A percentile compares a stretch with the other conserved stretches of the same genome.
Evolutionary conservation across 2,888 invertebrate species (phyloP).

Genomic region (Lithodes maja): DNA sequence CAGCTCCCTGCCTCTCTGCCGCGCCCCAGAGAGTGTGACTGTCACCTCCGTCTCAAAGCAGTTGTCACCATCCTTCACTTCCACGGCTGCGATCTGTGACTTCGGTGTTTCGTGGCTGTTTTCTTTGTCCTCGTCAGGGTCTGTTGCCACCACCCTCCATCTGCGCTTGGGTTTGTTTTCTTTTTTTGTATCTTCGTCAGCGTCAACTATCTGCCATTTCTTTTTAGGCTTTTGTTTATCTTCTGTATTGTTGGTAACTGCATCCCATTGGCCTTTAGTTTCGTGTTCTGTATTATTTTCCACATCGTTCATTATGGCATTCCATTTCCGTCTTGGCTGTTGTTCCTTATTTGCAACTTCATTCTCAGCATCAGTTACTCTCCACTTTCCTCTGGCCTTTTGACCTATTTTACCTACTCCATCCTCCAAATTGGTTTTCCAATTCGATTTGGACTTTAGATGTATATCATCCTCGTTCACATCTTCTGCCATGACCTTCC

Average conservation of each 20-base stretch:
- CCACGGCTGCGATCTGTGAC: not conserved
- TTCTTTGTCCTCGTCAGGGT: not conserved
- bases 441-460: slow-evolving; percentile 11
- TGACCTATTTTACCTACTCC: not conserved
- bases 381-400: not conserved
- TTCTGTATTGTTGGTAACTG: slow-evolving; percentile 24
- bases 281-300: slow-evolving; percentile 21
- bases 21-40: slow-evolving; percentile 31
- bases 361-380: not conserved
- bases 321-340: not conserved
- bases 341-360: not conserved
- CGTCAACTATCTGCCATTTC: slow-evolving; percentile 9
- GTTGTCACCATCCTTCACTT: not conserved
- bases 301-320: not conserved
- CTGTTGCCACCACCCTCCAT: slow-evolving; percentile 25
- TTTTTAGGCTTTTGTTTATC: slow-evolving; percentile 4
- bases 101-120: not conserved
- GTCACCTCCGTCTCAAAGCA: slow-evolving; percentile 68
- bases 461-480: not conserved
- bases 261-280: slow-evolving; percentile 43
- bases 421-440: slow-evolving; percentile 23
- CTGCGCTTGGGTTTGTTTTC: slow-evolving; percentile 9
- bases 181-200: slow-evolving; percentile 10
- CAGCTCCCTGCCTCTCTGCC: slow-evolving; percentile 43
- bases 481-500: slow-evolving; percentile 13